Conservation (phyloP, 2,113 vertebrate species). For the Pantherophis guttatus region DNA sequence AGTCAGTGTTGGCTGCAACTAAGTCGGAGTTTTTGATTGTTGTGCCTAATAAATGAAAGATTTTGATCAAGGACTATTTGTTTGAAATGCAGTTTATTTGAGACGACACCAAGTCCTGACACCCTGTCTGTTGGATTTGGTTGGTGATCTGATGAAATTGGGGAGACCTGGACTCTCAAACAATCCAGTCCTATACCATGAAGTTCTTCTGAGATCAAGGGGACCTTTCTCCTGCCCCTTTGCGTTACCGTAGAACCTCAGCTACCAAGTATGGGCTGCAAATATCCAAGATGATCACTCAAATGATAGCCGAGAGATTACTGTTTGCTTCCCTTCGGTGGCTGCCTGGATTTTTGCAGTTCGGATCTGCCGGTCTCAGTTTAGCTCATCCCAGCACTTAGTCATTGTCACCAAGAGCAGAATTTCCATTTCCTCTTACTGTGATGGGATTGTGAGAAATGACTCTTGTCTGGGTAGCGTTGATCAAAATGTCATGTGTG, state of each 20-base stretch:
- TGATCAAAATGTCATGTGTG: conserved; percentile 30
- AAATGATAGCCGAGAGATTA: background rate
- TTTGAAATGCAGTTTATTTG: too few relatives aligned
- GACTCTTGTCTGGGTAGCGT: conserved; percentile 30
- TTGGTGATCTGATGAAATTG: background rate
- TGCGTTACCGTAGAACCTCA: rapidly evolving
- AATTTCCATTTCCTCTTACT: conserved; percentile 23
- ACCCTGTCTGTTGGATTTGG: background rate
- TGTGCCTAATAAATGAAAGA: too few relatives aligned
- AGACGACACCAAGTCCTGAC: too few relatives aligned
- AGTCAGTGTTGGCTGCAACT: too few relatives aligned
- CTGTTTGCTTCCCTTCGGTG: background rate
- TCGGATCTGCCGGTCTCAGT: background rate
- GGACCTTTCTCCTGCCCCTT: rapidly evolving
- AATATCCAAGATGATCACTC: background rate
- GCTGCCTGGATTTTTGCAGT: background rate
- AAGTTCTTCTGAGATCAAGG: background rate
- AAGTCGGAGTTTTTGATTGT: too few relatives aligned
- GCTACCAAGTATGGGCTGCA: background rate
- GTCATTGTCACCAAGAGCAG: rapidly evolving
- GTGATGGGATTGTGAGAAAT: background rate
- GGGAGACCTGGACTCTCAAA: background rate
- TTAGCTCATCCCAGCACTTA: background rate
- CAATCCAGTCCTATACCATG: background rate
- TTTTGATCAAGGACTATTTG: too few relatives aligned